Evolutionary conservation across 2,797 vertebrate genomes (phyloP).

Genomic region (Danio choprae): DNA sequence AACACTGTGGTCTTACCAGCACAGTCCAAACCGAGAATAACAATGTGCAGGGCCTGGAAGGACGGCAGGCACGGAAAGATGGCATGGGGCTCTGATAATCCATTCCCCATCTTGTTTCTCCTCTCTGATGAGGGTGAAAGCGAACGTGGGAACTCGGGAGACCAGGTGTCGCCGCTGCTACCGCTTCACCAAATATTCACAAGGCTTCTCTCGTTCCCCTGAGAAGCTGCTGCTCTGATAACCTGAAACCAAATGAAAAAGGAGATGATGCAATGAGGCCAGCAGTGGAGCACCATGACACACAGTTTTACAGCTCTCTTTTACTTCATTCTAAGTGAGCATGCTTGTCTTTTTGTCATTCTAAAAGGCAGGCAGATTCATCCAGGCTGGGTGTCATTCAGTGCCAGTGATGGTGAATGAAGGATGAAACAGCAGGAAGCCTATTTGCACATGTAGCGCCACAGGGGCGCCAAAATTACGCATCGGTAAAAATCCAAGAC

Average conservation of each 20-base stretch:
- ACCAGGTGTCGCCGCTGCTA: constrained; percentile 39
- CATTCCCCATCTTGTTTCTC: constrained; percentile 73
- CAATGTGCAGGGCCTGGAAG: constrained; percentile 93
- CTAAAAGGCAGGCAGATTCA: constrained; percentile 51
- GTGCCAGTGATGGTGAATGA: constrained; percentile 54
- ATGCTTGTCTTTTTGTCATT: constrained; percentile 50
- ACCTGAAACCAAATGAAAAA: constrained; percentile 67
- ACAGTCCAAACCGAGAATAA: constrained; percentile 93
- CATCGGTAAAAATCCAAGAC: constrained; percentile 44
- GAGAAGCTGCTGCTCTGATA: constrained; percentile 46
- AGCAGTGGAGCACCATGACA: constrained; percentile 58
- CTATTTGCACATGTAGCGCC: constrained; percentile 73
- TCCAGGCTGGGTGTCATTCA: constrained; percentile 54
- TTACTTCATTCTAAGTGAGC: constrained; percentile 53
- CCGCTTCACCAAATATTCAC: constrained; percentile 63
- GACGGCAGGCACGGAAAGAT: constrained; percentile 84
- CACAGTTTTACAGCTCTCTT: constrained; percentile 56
- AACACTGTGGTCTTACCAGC: constrained; percentile 95
- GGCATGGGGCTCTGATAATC: constrained; percentile 69
- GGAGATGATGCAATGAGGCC: constrained; percentile 64
- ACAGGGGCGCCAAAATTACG: constrained; percentile 44
- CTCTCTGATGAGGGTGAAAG: constrained; percentile 33
- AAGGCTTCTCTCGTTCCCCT: constrained; percentile 57
- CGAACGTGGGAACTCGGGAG: constrained; percentile 24
- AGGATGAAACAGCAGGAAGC: constrained; percentile 67